Conservation (phyloP, 2,888 invertebrate species). For the Coenonympha glycerion region DNA sequence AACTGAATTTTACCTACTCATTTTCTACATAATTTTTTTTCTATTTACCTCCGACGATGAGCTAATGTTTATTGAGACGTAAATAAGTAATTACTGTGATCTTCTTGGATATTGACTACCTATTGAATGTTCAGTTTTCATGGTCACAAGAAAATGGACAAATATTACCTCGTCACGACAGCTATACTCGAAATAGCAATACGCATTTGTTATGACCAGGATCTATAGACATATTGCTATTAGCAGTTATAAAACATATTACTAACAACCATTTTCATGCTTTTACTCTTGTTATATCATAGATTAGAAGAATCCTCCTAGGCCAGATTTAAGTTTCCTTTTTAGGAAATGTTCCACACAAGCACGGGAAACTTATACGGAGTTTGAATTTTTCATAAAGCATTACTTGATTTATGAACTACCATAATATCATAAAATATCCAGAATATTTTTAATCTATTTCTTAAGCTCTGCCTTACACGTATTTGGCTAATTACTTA, state of each 20-base stretch:
- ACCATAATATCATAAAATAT: too few species aligned
- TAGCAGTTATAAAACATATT: not conserved
- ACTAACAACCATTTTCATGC: not conserved
- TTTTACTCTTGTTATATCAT: too few species aligned
- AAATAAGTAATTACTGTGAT: not conserved
- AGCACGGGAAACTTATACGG: too few species aligned
- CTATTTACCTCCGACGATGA: not conserved
- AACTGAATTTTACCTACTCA: not conserved
- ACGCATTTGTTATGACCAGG: not conserved
- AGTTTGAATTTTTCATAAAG: too few species aligned
- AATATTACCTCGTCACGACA: not conserved
- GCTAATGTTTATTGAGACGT: not conserved
- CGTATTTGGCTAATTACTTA: too few species aligned
- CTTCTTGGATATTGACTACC: not conserved
- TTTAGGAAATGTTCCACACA: too few species aligned
- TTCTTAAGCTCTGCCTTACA: too few species aligned
- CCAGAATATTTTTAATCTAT: too few species aligned
- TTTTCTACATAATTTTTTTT: not conserved
- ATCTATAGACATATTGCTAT: not conserved
- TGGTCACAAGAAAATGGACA: not conserved
- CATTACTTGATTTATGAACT: too few species aligned
- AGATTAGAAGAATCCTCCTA: too few species aligned
- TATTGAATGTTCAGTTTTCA: not conserved
- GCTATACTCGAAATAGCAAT: not conserved
- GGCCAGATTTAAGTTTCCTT: too few species aligned